Evolutionary conservation across 2,113 vertebrate genomes (phyloP), one percentile per base, ranked within the genome.

Genomic region (Caretta caretta): DNA sequence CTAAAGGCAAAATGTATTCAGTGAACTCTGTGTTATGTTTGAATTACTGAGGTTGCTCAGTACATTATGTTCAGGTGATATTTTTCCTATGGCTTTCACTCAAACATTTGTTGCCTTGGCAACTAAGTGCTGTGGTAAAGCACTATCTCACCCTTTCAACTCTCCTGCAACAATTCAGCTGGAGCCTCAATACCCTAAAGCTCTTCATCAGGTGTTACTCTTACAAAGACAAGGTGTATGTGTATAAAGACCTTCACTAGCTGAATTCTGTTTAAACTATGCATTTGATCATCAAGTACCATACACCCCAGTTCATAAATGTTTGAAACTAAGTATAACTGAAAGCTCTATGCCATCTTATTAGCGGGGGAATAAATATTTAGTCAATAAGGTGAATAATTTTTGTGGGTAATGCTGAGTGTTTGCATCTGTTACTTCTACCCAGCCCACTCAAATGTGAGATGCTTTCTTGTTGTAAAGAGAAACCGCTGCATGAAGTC

Each of bases 321-420:
- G 42, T 2, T 53, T 35, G 35, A 78, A 22, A 10, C 8, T 35
- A 42, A 56, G 6, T 16, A 87, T 79, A 53, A 57, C 59, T 57
- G 0, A 1, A 80, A 53, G 72, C 38, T 69, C 3, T 92, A 80
- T 20, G 80, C 38, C 16, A 56, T 88, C 76, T 75, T 81, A 85
- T 69, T 65, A 79, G 89, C 80, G 56, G 86, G 83, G 95, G 96
- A 96, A 84, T 93, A 93, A 96, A 75, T 86, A 80, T 94, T 95
- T 92, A 94, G 79, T 87, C 93, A 94, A 80, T 92, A 95, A 72
- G 80, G 50, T 56, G 53, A 95, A 29, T 9, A 4, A 1, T 42
- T 65, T 54, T 93, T 56, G n/a, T 48, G 38, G 8, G 75, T 51
- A 90, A 50, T 51, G 46, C 10, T 88, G 27, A 92, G 75, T 65